Evolutionary conservation across 2,888 invertebrate genomes (phyloP), one percentile per base, ranked within the genome.

Genomic region (Hylaea fasciaria): DNA sequence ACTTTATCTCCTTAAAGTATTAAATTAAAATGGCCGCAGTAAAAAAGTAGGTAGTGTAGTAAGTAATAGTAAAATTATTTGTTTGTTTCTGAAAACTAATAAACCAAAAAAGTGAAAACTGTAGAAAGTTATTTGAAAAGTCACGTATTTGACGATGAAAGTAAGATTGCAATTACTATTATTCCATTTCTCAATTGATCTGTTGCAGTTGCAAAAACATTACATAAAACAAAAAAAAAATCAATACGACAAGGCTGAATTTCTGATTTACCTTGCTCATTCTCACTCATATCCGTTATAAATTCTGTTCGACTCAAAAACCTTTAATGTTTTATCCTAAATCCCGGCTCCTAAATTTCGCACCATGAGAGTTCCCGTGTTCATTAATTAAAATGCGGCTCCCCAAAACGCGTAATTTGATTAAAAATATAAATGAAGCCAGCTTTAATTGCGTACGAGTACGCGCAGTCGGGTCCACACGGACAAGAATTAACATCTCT

Each of bases 401-500:
- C 44, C 58, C 51, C 17, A 45, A 55, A 61, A 61, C 57, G 62
- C 55, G 43, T 32, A 62, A 69, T 64, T 57, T 64, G 62, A 67
- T 69, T 65, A 67, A 67, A 66, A 69, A 69, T 62, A 69, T 67
- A 67, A 67, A 69, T 61, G 65, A 62, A 67, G 65, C 65, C 62
- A 60, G 69, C 62, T 67, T 65, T 69, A 67, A 69, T 67, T 65
- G 65, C 65, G 64, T 55, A 53, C 57, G 61, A 55, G 66, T 59
- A 68, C 68, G 67, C 55, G 56, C 17, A 43, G 28, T 17, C 43
- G 47, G 46, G 66, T 43, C 32, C 57, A 46, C 46, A 48, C 44
- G 65, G 71, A 74, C 75, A 75, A 74, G 77, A 81, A 82, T 83
- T 80, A 83, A 73, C 77, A 74, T 59, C 49, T 16, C 14, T 65